Conservation (phyloP, 2,113 vertebrate species). For the Gasterosteus nipponicus region DNA sequence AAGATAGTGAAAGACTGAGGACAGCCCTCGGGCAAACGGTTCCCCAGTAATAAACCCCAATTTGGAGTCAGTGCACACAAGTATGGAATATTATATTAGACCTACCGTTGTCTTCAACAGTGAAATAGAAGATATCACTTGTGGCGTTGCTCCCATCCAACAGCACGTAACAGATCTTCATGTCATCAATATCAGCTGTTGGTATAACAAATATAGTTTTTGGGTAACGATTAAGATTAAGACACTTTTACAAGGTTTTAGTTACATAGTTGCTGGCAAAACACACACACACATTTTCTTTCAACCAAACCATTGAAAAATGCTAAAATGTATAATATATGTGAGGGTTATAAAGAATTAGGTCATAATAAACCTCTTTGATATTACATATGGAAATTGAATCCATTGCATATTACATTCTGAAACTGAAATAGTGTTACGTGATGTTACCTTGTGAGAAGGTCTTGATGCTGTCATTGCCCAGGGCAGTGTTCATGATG, state of each 20-base stretch:
- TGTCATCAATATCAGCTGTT: conserved; percentile 87
- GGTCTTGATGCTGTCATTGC: conserved; percentile 76
- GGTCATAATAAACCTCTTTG: neutral
- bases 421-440: neutral
- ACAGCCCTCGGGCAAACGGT: conserved; percentile 15
- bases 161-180: conserved; percentile 86
- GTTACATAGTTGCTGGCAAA: conserved; percentile 22
- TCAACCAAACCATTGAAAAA: no score
- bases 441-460: conserved; percentile 85
- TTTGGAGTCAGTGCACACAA: conserved; percentile 32
- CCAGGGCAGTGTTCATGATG: conserved; percentile 78
- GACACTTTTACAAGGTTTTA: conserved; percentile 35
- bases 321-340: neutral
- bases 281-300: no score
- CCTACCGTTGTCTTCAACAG: conserved; percentile 87
- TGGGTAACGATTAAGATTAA: conserved; percentile 4
- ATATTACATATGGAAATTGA: neutral
- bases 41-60: conserved; percentile 1
- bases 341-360: neutral
- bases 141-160: conserved; percentile 83
- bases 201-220: conserved; percentile 38
- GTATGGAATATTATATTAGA: conserved; percentile 28
- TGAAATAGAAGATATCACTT: conserved; percentile 89
- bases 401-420: neutral
- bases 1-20: conserved; percentile 25